These are phyloP conservation scores for Hemibagrus wyckioides DNA, from an alignment of 2,113 vertebrate genomes.

Conservation along the genomic window DNA sequence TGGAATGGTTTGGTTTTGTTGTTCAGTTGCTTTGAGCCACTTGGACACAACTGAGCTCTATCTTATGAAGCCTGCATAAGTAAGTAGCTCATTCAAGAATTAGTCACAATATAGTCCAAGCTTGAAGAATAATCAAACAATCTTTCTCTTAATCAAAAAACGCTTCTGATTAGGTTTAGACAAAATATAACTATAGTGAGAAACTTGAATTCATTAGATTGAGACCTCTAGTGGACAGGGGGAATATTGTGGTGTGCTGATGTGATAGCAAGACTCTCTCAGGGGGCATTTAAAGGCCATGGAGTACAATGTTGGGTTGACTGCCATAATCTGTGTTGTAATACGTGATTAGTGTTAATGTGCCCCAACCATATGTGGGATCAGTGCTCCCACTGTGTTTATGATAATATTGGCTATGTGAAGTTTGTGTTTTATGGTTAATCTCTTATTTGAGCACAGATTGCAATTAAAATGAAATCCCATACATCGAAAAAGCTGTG, in stretches of 20 bases:
- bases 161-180: not conserved
- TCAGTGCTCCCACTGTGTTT: slow-evolving; percentile 12
- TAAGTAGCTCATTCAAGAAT: not conserved
- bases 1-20: not conserved
- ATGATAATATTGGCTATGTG: slow-evolving; percentile 5
- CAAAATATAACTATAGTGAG: not conserved
- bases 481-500: not conserved
- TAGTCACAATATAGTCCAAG: not conserved
- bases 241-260: not conserved
- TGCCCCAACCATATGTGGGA: slow-evolving; percentile 5
- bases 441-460: slow-evolving; percentile 14
- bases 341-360: slow-evolving; percentile 41
- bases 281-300: slow-evolving; percentile 21
- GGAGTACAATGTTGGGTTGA: slow-evolving; percentile 6
- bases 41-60: not conserved
- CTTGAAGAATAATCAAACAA: not conserved
- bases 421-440: not conserved
- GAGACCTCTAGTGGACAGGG: not conserved
- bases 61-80: not conserved
- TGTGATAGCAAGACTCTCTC: slow-evolving; percentile 9
- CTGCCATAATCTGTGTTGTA: slow-evolving; percentile 32
- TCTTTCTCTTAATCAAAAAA: not conserved
- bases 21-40: not conserved
- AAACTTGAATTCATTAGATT: not conserved
- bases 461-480: slow-evolving; percentile 10